phyloP scores from a whole-genome alignment of 1,140 invertebrate species.

The Drosophila trapezifrons region DNA sequence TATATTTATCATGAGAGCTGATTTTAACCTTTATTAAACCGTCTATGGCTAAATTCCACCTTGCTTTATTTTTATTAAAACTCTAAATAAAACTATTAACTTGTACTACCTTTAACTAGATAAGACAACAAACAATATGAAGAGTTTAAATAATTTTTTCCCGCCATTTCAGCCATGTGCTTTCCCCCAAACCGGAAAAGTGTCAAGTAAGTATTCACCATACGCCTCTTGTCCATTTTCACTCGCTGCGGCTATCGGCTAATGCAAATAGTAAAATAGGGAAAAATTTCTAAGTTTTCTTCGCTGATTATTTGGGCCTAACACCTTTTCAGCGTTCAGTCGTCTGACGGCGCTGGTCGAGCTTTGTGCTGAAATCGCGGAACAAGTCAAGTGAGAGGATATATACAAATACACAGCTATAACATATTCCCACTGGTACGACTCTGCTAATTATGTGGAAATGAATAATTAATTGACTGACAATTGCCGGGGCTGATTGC shows the following conservation, averaged over 20 bases:
- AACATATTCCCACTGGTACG: slow-evolving; percentile 1
- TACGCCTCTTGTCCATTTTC: slow-evolving; percentile 30
- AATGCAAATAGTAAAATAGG: slow-evolving; percentile 55
- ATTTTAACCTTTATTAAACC: too few species aligned
- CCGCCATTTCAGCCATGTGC: slow-evolving; percentile 14
- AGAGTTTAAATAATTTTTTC: slow-evolving; percentile 3
- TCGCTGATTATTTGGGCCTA: slow-evolving; percentile 67
- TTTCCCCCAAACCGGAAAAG: slow-evolving; percentile 1
- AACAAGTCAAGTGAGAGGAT: slow-evolving; percentile 18
- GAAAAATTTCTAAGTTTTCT: slow-evolving; percentile 79
- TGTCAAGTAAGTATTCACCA: slow-evolving; percentile 40
- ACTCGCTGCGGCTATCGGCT: slow-evolving; percentile 13
- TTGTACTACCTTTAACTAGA: too few species aligned
- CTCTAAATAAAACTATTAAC: background rate
- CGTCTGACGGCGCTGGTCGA: slow-evolving; percentile 53
- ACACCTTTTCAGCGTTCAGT: slow-evolving; percentile 53
- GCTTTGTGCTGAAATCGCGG: slow-evolving; percentile 50
- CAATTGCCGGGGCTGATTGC: slow-evolving; percentile 29
- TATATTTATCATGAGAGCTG: too few species aligned
- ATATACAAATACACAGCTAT: slow-evolving; percentile 2
- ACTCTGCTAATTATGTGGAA: slow-evolving; percentile 33
- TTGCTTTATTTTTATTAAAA: background rate
- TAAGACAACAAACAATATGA: too few species aligned
- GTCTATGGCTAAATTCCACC: background rate
- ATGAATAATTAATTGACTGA: slow-evolving; percentile 36